Evolutionary conservation across 2,888 invertebrate genomes (phyloP), one percentile per base, ranked within the genome.

Genomic region (Lymantria monacha): DNA sequence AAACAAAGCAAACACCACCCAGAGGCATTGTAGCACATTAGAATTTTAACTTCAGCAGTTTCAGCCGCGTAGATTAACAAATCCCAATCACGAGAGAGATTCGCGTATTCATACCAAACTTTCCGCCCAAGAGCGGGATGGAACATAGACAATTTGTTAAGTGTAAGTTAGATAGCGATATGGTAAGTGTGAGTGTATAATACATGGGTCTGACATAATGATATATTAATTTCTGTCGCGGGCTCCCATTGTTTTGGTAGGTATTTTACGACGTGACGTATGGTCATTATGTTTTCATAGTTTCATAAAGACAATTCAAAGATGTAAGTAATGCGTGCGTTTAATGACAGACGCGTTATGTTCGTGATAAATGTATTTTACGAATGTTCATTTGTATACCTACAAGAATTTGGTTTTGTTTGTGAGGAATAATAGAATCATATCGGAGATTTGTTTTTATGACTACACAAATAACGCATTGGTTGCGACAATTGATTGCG

Each of bases 171-270:
- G 84, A 81, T 48, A 49, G 69, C 12, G 14, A 45, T 55, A 66
- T 59, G 47, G 49, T 52, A 51, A 63, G 69, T 70, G 72, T 68
- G 80, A 75, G 81, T 76, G 76, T 69, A 77, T 70, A 70, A 71
- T 81, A 81, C 75, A 81, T 91, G 91, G 83, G 81, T 79, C 82
- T 91, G 91, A 90, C 91, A 88, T 90, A 91, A 91, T 91, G 91
- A 91, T 91, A 87, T 90, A 91, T 91, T 91, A 91, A 91, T 91
- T 90, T 90, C 88, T 88, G 87, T 87, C 88, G 85, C 84, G 76
- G 70, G 82, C 85, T 77, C 66, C 87, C 72, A 87, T 91, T 91
- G 90, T 90, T 89, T 89, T 85, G 87, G 81, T 85, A 86, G 87
- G 88, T 90, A 87, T 90, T 89, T 89, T 86, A 85, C 83, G 79